A percentile compares a stretch with the other conserved stretches of the same genome.
Evolutionary conservation across 1,140 invertebrate genomes (phyloP).

Genomic region (Linepithema humile): DNA sequence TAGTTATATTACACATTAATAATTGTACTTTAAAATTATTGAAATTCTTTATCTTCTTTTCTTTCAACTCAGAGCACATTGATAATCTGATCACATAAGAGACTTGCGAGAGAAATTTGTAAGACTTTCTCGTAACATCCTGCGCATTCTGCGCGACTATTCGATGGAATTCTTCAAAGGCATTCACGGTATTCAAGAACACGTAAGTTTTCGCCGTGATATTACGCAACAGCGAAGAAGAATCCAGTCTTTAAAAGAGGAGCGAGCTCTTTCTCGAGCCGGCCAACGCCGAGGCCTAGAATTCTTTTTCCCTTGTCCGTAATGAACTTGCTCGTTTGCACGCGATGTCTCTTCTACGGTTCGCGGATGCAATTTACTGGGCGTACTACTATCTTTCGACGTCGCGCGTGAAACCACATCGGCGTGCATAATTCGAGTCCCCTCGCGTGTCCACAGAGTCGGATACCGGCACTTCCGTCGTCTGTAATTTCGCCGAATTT

Average conservation of each 20-base stretch:
- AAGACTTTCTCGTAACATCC: background rate
- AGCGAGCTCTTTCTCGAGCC: background rate
- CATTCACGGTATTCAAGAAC: background rate
- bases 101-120: background rate
- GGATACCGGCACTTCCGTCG: conserved; percentile 22
- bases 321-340: conserved; percentile 59
- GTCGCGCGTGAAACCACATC: conserved; percentile 23
- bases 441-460: background rate
- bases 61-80: background rate
- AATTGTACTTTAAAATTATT: too few relatives aligned
- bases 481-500: conserved; percentile 55
- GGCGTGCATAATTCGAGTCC: conserved; percentile 46
- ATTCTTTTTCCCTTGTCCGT: conserved; percentile 46
- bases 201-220: too few relatives aligned
- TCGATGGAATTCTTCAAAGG: background rate
- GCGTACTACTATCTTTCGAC: conserved; percentile 3
- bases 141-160: background rate
- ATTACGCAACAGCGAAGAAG: background rate
- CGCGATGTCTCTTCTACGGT: conserved; percentile 40
- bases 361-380: conserved; percentile 49
- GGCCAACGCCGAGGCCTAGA: background rate
- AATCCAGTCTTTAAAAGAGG: background rate
- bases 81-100: background rate
- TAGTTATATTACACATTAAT: background rate
- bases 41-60: too few relatives aligned